A percentile compares a stretch with the other conserved stretches of the same genome.
Conservation (phyloP, 2,797 vertebrate genomes). For the Tinamus major region DNA sequence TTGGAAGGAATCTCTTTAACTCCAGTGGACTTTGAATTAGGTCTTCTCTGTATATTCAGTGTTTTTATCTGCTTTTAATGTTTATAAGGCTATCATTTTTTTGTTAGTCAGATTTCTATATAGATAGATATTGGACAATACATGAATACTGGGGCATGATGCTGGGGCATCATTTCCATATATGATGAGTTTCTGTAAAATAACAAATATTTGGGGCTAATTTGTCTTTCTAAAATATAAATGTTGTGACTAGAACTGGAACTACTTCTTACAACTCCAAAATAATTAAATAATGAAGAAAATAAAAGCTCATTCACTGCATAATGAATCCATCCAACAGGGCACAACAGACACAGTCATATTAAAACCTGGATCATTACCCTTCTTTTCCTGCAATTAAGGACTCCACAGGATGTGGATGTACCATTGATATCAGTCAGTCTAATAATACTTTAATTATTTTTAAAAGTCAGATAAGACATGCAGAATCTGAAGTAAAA, state of each 20-base stretch:
- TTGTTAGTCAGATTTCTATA: background rate
- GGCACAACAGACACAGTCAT: slow-evolving; percentile 55
- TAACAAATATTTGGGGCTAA: background rate
- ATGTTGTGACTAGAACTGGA: background rate
- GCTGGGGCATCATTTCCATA: background rate
- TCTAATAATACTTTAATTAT: slow-evolving; percentile 67
- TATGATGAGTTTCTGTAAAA: background rate
- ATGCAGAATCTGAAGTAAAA: slow-evolving; percentile 39
- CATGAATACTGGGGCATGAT: background rate
- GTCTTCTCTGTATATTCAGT: background rate
- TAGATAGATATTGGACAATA: background rate
- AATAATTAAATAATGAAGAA: slow-evolving; percentile 60
- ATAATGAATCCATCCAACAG: slow-evolving; percentile 62
- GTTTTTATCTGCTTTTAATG: background rate
- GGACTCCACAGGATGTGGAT: slow-evolving; percentile 57
- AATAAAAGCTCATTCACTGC: slow-evolving; percentile 39
- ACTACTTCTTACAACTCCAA: slow-evolving; percentile 30
- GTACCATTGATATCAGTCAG: slow-evolving; percentile 61
- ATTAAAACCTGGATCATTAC: slow-evolving; percentile 71
- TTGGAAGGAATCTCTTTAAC: background rate
- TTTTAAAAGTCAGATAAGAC: slow-evolving; percentile 56
- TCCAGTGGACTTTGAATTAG: background rate
- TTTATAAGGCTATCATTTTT: background rate
- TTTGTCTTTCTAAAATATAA: slow-evolving; percentile 29
- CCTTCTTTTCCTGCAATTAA: slow-evolving; percentile 71